These are phyloP conservation scores for Mormyrops boulengeri DNA, from an alignment of 2,797 vertebrate species.

Conservation along the genomic window DNA sequence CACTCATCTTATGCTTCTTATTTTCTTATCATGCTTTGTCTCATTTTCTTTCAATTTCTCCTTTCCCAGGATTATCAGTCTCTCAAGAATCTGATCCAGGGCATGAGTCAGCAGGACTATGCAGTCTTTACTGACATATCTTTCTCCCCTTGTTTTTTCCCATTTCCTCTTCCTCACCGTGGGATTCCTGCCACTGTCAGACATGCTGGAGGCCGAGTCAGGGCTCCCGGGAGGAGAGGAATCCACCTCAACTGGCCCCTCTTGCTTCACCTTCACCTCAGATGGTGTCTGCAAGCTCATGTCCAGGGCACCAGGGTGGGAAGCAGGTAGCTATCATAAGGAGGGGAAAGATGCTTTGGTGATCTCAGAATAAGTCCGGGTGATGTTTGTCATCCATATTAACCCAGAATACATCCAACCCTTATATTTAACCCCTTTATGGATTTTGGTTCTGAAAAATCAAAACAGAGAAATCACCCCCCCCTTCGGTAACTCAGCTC, in stretches of 20 bases:
- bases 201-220: slow-evolving; percentile 65
- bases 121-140: not conserved
- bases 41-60: not conserved
- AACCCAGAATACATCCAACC: not conserved
- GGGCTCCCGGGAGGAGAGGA: slow-evolving; percentile 85
- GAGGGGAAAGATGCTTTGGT: not conserved
- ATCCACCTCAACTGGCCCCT: slow-evolving; percentile 82
- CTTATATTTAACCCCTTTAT: slow-evolving; percentile 29
- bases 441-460: not conserved
- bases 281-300: slow-evolving; percentile 68
- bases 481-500: slow-evolving; percentile 28
- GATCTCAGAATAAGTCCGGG: not conserved
- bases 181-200: slow-evolving; percentile 50
- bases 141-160: not conserved
- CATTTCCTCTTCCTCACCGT: not conserved
- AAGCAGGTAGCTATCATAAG: slow-evolving; percentile 37
- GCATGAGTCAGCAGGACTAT: not conserved
- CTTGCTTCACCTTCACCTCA: slow-evolving; percentile 82
- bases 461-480: not conserved
- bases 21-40: not conserved
- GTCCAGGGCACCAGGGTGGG: slow-evolving; percentile 48
- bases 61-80: not conserved
- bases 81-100: not conserved
- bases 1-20: not conserved
- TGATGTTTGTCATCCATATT: not conserved